Evolutionary conservation across 2,797 vertebrate species (phyloP), one percentile per base, ranked within the genome.

Genomic region (Mallotus villosus): DNA sequence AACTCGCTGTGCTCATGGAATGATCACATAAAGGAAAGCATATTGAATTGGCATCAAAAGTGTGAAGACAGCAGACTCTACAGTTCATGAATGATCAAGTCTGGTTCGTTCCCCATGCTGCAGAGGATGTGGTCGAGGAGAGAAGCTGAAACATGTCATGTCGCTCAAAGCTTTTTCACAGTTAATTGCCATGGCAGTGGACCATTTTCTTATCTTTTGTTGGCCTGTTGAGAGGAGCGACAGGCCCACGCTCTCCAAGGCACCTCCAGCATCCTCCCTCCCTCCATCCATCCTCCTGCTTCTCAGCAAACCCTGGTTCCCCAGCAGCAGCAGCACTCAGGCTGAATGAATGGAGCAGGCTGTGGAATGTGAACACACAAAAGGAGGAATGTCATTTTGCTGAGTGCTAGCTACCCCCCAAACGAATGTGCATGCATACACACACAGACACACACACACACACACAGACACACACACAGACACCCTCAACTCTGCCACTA

Each of bases 341-440:
- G 89, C 85, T 78, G 84, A 90, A 86, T 92, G 89, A 92, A 92
- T 90, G 90, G 89, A 88, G 85, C 83, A 78, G 84, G 85, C 88
- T 85, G 64, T 89, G 92, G 93, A 94, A 94, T 93, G 93, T 74
- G 83, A 76, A 91, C 90, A 94, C 90, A 94, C 91, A 94, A 94
- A 92, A 85, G 89, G 73, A 86, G 90, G 92, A 94, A 94, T 94
- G 93, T 85, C 90, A 92, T 91, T 92, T 88, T 87, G 84, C 82
- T 75, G 81, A 91, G 84, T 87, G 84, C 90, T 79, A 72, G 24
- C 67, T n/a, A 19, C 25, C 46, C 78, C 81, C 68, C 76, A 70
- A 87, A 82, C 85, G 76, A 80, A 84, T 70, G 80, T 73, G 77
- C 70, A 29, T 27, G 37, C 58, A 41, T 69, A 67, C 49, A 55